Base-by-base conservation (phyloP, 2,797 vertebrate species). In the Rhabdomys pumilio region DNA sequence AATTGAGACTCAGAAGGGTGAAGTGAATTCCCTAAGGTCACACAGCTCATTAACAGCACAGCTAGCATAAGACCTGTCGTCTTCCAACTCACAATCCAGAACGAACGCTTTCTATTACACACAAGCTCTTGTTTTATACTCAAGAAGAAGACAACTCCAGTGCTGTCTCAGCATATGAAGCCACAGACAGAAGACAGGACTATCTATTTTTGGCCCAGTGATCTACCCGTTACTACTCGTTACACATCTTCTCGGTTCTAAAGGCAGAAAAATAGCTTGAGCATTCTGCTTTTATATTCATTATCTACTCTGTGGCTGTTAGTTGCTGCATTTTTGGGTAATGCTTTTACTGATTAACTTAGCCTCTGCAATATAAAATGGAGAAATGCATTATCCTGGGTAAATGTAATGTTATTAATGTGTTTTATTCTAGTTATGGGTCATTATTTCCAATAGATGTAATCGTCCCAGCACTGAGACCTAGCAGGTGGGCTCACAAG, bases 371-470 rank as follows among this genome's bases (percentile, higher is more conserved):
- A 96, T 97, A 97, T 98, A 95, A 97, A 98, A 96, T 98, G 96
- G 96, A 97, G 97, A 96, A 98, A 98, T 6, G 59, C 97, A 98
- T 98, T 98, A 97, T 98, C 93, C 95, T 96, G 97, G 97, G 97
- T 98, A 98, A 98, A 98, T 97, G 94, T 95, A 84, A 97, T 98
- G 94, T 97, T 50, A 22, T 98, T 98, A 98, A 98, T 98, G 98
- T 97, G 97, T 95, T 98, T 98, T 98, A 96, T 97, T 98, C 95
- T 98, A 98, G 97, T 97, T 97, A 98, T 98, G 98, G 97, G 86
- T 97, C 97, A 98, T 98, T 98, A 98, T 98, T 98, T 98, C 97
- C 96, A 88, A 98, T 98, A 98, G 97, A 97, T 98, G 94, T 97
- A 98, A 98, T 97, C 96, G 97, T 98, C 98, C 96, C 97, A 98